phyloP scores from a whole-genome alignment of 2,797 vertebrate species.

The Chrysocyon brachyurus region DNA sequence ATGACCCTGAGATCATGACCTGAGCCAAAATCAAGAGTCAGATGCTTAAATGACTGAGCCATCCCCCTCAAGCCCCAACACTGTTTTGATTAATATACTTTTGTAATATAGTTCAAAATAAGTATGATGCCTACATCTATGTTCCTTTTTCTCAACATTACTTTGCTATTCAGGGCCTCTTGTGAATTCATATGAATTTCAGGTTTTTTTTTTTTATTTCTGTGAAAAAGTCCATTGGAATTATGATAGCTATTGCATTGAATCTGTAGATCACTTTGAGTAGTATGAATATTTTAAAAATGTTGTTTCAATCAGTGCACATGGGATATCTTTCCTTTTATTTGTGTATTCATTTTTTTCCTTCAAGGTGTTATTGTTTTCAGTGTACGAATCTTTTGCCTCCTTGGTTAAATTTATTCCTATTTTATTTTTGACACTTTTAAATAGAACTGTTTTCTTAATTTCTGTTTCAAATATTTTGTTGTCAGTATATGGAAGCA shows the following conservation, averaged over 20 bases:
- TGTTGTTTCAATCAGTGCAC: not conserved
- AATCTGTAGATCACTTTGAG: not conserved
- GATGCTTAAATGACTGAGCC: not conserved
- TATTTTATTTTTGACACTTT: not conserved
- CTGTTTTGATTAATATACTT: not conserved
- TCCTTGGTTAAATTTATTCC: not conserved
- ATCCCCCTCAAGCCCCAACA: not conserved
- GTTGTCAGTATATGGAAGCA: not conserved
- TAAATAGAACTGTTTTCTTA: not conserved
- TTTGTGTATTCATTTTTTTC: not conserved
- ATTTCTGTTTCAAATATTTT: not conserved
- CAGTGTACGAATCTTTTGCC: not conserved
- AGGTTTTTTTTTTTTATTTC: not conserved
- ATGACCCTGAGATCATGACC: not conserved
- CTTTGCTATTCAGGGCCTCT: not conserved
- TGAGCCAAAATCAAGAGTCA: not conserved
- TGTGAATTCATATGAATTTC: not conserved
- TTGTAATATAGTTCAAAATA: not conserved
- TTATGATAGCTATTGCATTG: not conserved
- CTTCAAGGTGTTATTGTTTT: not conserved
- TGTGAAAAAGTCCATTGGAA: not conserved
- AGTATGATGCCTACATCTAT: not conserved
- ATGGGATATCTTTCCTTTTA: not conserved
- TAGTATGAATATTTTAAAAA: not conserved
- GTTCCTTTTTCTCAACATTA: not conserved